Base-by-base conservation (phyloP, 2,113 vertebrate genomes). In the Mixornis gularis region DNA sequence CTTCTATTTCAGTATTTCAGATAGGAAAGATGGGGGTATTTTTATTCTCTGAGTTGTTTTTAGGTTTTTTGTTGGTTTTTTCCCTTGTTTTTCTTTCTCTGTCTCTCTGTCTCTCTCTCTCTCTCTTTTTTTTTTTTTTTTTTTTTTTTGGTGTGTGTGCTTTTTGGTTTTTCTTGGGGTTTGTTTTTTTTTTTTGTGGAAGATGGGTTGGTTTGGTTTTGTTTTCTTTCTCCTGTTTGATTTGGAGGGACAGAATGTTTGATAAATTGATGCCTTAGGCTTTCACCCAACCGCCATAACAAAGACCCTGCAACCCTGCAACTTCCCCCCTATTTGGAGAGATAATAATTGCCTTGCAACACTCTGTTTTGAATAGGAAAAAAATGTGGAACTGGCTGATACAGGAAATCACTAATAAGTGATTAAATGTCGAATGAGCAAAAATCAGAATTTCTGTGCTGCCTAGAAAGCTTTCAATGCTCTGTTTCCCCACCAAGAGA, bases 221-320 rank as follows among this genome's bases (percentile, higher is more conserved):
- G 3, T n/a, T 71, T 36, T 52, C 38, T 36, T 44, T 34, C 38
- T 58, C 5, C 10, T 34, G 14, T 63, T 63, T 84, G 6, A 34
- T 80, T n/a, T 58, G 10, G 7, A 30, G 7, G 16, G 12, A 15
- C 9, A 16, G 2, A 5, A 14, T 38, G 9, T 63, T 63, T 59
- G 26, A 15, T 84, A 70, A 83, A 74, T 59, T 20, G 17, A 38
- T 46, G 22, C 17, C 19, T 71, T 76, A 69, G 79, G 29, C 12
- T 88, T 85, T 72, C 27, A n/a, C 13, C 6, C 18, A 44, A 34
- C 4, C 24, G 51, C 6, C 2, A 4, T 36, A 55, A 24, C 0
- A 3, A 70, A 74, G 38, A 4, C 0, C 4, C 2, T 18, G n/a
- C 13, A 32, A 24, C 19, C 4, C 2, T 18, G n/a, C 13, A 32